phyloP scores from a whole-genome alignment of 2,888 invertebrate genomes.

The Brenthis daphne region DNA sequence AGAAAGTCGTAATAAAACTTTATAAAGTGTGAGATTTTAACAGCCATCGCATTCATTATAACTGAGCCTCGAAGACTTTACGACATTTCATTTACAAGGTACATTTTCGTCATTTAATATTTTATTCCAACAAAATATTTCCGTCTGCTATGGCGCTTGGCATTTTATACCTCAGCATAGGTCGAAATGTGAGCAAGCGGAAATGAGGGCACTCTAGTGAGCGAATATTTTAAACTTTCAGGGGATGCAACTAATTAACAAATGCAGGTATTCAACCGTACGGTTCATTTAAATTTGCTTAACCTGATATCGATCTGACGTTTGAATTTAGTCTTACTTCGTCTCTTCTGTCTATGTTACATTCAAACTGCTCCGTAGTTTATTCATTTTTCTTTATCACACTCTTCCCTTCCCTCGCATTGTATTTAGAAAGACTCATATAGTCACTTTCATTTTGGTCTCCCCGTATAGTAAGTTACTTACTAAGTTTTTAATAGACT shows the following conservation, averaged over 20 bases:
- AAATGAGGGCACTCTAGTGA: constrained; percentile 35
- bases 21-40: constrained; percentile 9
- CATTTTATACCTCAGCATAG: constrained; percentile 29
- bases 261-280: constrained; percentile 32
- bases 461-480: too few relatives aligned
- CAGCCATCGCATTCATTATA: constrained; percentile 20
- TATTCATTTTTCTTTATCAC: too few relatives aligned
- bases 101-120: constrained; percentile 34
- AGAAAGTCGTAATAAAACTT: not conserved
- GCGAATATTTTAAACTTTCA: constrained; percentile 37
- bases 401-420: too few relatives aligned
- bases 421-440: too few relatives aligned
- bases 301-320: constrained; percentile 29
- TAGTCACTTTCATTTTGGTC: too few relatives aligned
- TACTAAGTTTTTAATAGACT: too few relatives aligned
- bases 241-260: constrained; percentile 39
- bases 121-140: constrained; percentile 31
- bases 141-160: constrained; percentile 27
- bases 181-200: constrained; percentile 32
- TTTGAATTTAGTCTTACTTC: constrained; percentile 2
- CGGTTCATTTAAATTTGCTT: constrained; percentile 34
- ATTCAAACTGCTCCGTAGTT: not conserved
- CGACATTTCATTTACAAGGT: constrained; percentile 25
- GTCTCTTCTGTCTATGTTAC: not conserved
- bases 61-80: constrained; percentile 16